phyloP scores from a whole-genome alignment of 2,113 vertebrate genomes.

The Oncorhynchus nerka region DNA sequence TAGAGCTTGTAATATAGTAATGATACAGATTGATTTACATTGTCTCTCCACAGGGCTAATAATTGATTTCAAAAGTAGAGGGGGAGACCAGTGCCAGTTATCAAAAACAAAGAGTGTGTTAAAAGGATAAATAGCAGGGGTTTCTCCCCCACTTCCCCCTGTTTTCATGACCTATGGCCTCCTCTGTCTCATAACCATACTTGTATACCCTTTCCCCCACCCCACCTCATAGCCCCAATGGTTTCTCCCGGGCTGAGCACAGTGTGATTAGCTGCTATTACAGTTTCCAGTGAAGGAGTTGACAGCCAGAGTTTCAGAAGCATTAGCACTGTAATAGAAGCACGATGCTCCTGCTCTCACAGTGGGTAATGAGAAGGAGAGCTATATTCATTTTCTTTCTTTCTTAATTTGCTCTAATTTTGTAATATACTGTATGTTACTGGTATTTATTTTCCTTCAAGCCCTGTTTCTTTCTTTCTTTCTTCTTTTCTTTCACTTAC shows the following conservation, averaged over 20 bases:
- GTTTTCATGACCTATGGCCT: too few species aligned
- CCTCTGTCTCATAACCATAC: too few species aligned
- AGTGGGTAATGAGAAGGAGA: neutral
- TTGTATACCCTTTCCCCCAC: neutral
- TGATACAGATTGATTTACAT: too few species aligned
- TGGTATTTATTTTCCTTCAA: neutral
- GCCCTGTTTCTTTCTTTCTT: neutral
- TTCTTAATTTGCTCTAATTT: too few species aligned
- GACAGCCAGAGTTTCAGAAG: neutral
- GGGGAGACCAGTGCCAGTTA: too few species aligned
- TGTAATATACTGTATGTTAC: too few species aligned
- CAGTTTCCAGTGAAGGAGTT: neutral
- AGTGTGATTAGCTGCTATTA: neutral
- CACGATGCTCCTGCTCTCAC: neutral
- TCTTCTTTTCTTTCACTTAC: neutral
- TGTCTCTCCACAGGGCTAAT: too few species aligned
- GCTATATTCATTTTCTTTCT: neutral
- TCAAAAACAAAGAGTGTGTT: too few species aligned
- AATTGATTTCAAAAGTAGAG: too few species aligned
- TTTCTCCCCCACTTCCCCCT: too few species aligned
- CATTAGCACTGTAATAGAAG: neutral
- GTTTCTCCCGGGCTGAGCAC: neutral
- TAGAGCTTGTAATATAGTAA: too few species aligned
- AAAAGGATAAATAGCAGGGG: too few species aligned
- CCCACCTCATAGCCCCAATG: neutral